These are phyloP conservation scores for Engystomops pustulosus DNA, from an alignment of 2,113 vertebrate species.

Conservation along the genomic window DNA sequence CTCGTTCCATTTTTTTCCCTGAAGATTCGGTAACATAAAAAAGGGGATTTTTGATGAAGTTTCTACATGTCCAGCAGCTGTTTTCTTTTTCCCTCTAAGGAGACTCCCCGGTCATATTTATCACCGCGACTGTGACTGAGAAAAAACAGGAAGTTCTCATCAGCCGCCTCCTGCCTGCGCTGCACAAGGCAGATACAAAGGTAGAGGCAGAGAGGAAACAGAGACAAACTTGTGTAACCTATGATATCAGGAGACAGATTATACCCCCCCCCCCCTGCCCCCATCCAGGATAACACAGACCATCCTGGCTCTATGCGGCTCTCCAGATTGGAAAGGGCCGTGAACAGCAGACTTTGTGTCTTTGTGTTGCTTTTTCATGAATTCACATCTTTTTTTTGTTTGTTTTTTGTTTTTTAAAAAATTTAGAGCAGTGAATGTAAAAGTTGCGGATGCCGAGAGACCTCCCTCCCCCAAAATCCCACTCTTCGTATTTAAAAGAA, in stretches of 20 bases:
- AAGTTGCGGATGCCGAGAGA: neutral
- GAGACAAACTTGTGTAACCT: slow-evolving; percentile 67
- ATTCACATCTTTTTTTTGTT: neutral
- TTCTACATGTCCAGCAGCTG: slow-evolving; percentile 79
- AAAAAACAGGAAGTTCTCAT: slow-evolving; percentile 91
- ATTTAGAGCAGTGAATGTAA: neutral
- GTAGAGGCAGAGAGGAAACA: slow-evolving; percentile 82
- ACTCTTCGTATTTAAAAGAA: accelerated
- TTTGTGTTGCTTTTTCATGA: neutral
- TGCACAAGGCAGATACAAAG: slow-evolving; percentile 85
- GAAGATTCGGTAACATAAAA: slow-evolving; percentile 75
- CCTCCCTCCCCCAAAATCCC: neutral
- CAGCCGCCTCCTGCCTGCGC: slow-evolving; percentile 79
- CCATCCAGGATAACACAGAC: neutral
- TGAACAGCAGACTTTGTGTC: neutral
- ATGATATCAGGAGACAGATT: slow-evolving; percentile 62
- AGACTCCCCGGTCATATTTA: slow-evolving; percentile 83
- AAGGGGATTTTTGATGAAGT: slow-evolving; percentile 74
- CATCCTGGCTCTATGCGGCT: neutral
- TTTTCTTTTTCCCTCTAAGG: slow-evolving; percentile 80
- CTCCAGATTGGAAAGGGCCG: slow-evolving; percentile 10
- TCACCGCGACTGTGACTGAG: slow-evolving; percentile 86
- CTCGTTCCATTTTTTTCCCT: slow-evolving; percentile 64
- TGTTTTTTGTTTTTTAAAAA: neutral
- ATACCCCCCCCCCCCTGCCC: neutral